Evolutionary conservation across 2,797 vertebrate species (phyloP), one percentile per base, ranked within the genome.

Genomic region (Lepilemur septentrionalis): DNA sequence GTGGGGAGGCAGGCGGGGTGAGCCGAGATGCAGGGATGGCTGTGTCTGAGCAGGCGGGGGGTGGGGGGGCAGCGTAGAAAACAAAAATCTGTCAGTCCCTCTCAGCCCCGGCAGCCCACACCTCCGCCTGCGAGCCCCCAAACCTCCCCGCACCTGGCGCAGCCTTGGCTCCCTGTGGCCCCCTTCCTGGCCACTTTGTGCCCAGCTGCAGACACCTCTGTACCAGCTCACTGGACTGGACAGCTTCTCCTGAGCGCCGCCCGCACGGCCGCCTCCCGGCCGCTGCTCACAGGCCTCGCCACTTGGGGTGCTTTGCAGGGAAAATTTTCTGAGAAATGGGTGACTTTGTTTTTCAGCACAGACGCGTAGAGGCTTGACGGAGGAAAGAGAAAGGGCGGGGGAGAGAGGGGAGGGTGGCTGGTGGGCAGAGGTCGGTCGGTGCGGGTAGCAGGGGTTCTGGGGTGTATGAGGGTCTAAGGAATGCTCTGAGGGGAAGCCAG

Each of bases 11-110:
- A 57, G 59, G 67, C 35, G 1, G 50, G 43, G 90, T 1, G 87
- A 78, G 57, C 97, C 96, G 50, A 6, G 96, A 98, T 85, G 96
- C 98, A 98, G 97, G 82, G 97, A 96, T 76, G 91, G 41, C 97
- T 0, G 30, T 35, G 63, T 93, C 63, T 63, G 25, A 73, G 84
- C 20, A 72, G 82, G 84, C 65, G 41, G 63, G 38, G 38, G 4
- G 38, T 38, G 38, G 38, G 5, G 72, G 55, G 38, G 38, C 38
- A 38, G 89, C 43, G 2, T 61, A 91, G 97, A 90, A 91, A 91
- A 85, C 89, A 94, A 28, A 93, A 95, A 97, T 97, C 96, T 97
- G 95, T 97, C 97, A 59, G 57, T 30, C 63, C 25, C 25, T 55
- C 59, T 18, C 18, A 28, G 48, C 52, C 22, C 75, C n/a, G 84